Percentiles rank a stretch among this genome's conserved stretches.
These are phyloP conservation scores for Drosophila paracracens DNA, from an alignment of 2,888 invertebrate genomes.

Conservation along the genomic window DNA sequence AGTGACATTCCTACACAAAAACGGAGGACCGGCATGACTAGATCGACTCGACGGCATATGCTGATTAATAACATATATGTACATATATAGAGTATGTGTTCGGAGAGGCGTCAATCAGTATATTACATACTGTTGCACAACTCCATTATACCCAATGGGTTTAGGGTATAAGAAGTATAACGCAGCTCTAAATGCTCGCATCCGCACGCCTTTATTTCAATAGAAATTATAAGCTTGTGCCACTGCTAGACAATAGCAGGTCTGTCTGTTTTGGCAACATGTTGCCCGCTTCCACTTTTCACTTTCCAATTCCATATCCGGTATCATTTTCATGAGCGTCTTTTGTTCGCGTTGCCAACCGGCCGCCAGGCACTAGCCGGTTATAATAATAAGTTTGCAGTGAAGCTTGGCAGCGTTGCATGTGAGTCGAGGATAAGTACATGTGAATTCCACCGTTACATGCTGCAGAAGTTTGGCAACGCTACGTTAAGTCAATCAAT, in stretches of 20 bases:
- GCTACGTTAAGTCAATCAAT: neutral
- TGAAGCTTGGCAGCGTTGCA: slow-evolving; percentile 44
- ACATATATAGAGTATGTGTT: neutral
- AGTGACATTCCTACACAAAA: neutral
- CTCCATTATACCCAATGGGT: neutral
- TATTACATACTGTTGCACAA: neutral
- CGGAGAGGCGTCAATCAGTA: neutral
- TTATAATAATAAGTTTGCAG: slow-evolving; percentile 17
- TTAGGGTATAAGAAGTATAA: slow-evolving; percentile 4
- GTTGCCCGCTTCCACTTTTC: slow-evolving; percentile 56
- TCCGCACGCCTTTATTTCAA: slow-evolving; percentile 67
- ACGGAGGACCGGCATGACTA: neutral
- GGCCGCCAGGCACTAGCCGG: slow-evolving; percentile 26
- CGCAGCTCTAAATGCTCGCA: slow-evolving; percentile 41
- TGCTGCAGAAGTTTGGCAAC: slow-evolving; percentile 15
- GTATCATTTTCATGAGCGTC: slow-evolving; percentile 25
- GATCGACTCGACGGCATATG: neutral
- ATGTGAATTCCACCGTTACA: neutral
- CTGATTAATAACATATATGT: neutral
- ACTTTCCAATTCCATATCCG: slow-evolving; percentile 41
- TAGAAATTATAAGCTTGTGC: slow-evolving; percentile 75
- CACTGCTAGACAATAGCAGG: slow-evolving; percentile 31
- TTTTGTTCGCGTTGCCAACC: slow-evolving; percentile 55
- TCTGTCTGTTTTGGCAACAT: slow-evolving; percentile 72
- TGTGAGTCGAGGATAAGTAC: neutral